Percentiles rank a stretch among this genome's conserved stretches.
Conservation (phyloP, 2,888 invertebrate species). For the Agrochola circellaris region DNA sequence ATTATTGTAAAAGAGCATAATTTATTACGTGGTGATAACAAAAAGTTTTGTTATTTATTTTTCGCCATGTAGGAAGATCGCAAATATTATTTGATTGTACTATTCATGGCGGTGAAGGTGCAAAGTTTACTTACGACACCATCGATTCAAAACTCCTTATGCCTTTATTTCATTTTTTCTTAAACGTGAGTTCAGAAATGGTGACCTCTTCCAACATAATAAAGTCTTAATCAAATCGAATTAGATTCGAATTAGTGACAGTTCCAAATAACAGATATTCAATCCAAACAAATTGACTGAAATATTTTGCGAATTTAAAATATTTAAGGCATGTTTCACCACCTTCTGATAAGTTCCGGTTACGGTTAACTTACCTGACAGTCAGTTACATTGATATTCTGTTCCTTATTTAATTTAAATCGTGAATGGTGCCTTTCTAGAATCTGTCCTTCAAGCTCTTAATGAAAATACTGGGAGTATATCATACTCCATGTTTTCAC, state of each 20-base stretch:
- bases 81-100: slow-evolving; percentile 1
- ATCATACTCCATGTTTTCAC: background rate
- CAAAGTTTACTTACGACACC: background rate
- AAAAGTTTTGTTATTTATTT: background rate
- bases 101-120: background rate
- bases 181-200: background rate
- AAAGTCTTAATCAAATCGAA: background rate
- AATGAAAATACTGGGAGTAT: background rate
- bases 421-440: too few relatives aligned
- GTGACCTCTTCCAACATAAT: slow-evolving; percentile 7
- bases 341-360: background rate
- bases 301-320: background rate
- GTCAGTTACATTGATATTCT: background rate
- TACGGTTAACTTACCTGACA: background rate
- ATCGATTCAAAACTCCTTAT: background rate
- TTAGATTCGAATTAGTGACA: slow-evolving; percentile 7
- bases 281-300: background rate
- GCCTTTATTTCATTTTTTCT: background rate
- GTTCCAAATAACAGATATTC: background rate
- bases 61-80: background rate
- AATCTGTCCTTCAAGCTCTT: background rate
- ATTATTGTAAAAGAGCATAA: slow-evolving; percentile 14
- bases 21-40: background rate
- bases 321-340: background rate
- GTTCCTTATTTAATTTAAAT: background rate